Evolutionary conservation across 64 coral and sea anemone genomes (phyloP), one percentile per base, ranked within the genome.

Genomic region (Orbicella faveolata): DNA sequence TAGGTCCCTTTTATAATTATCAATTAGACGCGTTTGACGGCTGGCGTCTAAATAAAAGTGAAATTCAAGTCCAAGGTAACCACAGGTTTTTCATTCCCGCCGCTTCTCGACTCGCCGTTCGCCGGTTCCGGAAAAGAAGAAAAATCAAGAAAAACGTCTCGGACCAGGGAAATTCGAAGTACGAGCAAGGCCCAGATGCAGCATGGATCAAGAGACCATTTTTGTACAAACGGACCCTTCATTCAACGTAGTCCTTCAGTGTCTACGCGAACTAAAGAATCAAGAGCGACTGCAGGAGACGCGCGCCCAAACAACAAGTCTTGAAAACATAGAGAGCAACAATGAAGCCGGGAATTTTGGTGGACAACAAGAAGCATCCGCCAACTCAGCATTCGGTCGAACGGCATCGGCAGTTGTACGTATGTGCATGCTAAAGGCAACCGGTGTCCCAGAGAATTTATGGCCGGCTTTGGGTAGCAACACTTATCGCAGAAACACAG

Each of bases 171-270:
- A 48, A 48, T 48, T 48, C 6, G 41, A 48, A 48, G 41, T 6
- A 48, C 41, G 6, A 48, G 41, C 41, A 48, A 48, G 41, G 41
- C 41, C 41, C 6, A 48, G 41, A 48, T 3, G 41, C 41, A n/a
- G 19, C 18, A 79, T 79, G 77, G 3, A 9, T 51, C 77, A 21
- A 72, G 83, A 87, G 30, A 66, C 34, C 12, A 78, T 89, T 20
- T 90, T 90, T 73, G 75, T 68, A 10, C 59, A 79, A 79, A 90
- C 88, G 65, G 88, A 90, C 66, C 21, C 48, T 82, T 14, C 88
- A 33, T 90, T 90, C 68, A 51, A 90, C 33, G 7, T 52, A 17
- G 88, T 90, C 52, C 63, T 82, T 44, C 0, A 73, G 0, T 23
- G 48, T 34, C 54, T 88, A 70, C 37, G 4, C 0, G 87, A 88